phyloP scores from a whole-genome alignment of 2,797 vertebrate genomes.

The Phoeniculus purpureus region DNA sequence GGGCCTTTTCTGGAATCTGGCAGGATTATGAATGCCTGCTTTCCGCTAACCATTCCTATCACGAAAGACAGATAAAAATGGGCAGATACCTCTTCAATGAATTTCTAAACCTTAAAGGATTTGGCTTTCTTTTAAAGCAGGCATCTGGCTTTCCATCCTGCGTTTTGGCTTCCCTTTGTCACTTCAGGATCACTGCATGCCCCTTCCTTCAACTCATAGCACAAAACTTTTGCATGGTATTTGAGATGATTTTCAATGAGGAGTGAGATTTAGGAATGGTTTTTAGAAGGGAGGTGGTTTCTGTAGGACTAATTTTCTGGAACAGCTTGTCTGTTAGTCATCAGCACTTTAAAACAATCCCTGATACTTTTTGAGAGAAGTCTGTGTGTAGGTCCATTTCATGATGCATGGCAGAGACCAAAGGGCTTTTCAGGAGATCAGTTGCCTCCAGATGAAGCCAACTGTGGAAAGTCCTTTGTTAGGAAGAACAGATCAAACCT shows the following conservation, averaged over 20 bases:
- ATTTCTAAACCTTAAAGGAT: constrained; percentile 33
- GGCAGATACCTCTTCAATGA: neutral
- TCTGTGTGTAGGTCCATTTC: neutral
- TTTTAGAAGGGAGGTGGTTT: neutral
- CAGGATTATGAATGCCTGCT: neutral
- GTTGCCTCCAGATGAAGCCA: neutral
- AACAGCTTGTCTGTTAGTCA: neutral
- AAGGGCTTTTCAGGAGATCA: neutral
- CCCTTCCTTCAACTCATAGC: accelerated
- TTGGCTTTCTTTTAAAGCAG: neutral
- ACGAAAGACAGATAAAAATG: neutral
- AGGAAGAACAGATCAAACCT: neutral
- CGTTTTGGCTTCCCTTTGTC: neutral
- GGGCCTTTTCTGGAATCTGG: neutral
- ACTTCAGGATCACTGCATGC: neutral
- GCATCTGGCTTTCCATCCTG: neutral
- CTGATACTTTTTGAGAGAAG: neutral
- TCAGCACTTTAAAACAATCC: neutral
- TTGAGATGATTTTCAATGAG: neutral
- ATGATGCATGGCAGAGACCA: accelerated
- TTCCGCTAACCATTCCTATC: neutral
- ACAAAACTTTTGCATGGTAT: neutral
- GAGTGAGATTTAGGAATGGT: neutral
- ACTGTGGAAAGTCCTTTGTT: neutral
- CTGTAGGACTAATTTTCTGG: neutral